These are phyloP conservation scores for Apodemia zela DNA, from an alignment of 2,888 invertebrate species.

Conservation along the genomic window DNA sequence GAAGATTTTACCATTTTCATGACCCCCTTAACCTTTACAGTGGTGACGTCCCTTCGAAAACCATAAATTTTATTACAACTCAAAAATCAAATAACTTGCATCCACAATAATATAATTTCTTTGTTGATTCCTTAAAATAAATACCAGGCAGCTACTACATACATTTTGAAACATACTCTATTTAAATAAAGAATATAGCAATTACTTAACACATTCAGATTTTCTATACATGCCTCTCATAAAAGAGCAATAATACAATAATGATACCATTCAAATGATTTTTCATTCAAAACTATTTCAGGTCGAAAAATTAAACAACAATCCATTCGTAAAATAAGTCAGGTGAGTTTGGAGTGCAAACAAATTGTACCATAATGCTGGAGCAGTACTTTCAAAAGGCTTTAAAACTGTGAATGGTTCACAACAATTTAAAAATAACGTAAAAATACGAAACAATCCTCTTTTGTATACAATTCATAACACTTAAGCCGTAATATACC, in stretches of 20 bases:
- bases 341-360: conserved; percentile 23
- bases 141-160: too few relatives aligned
- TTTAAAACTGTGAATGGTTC: conserved; percentile 29
- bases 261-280: conserved; percentile 13
- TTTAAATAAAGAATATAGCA: too few relatives aligned
- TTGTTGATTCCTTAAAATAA: too few relatives aligned
- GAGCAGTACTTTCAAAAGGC: conserved; percentile 20
- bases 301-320: conserved; percentile 18
- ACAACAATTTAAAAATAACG: conserved; percentile 34
- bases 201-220: too few relatives aligned
- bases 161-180: too few relatives aligned
- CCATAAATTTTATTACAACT: too few relatives aligned
- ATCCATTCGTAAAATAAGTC: conserved; percentile 21
- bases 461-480: conserved; percentile 30
- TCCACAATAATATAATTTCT: too few relatives aligned
- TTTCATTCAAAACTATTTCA: conserved; percentile 12
- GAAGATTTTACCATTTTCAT: too few relatives aligned
- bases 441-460: conserved; percentile 30
- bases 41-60: too few relatives aligned
- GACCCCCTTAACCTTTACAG: too few relatives aligned
- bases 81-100: too few relatives aligned
- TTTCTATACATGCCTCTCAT: neutral
- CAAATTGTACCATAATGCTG: conserved; percentile 28
- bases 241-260: conserved; percentile 17
- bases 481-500: conserved; percentile 24